These are phyloP conservation scores for Diarsia dahlii DNA, from an alignment of 2,888 invertebrate genomes.

Conservation along the genomic window DNA sequence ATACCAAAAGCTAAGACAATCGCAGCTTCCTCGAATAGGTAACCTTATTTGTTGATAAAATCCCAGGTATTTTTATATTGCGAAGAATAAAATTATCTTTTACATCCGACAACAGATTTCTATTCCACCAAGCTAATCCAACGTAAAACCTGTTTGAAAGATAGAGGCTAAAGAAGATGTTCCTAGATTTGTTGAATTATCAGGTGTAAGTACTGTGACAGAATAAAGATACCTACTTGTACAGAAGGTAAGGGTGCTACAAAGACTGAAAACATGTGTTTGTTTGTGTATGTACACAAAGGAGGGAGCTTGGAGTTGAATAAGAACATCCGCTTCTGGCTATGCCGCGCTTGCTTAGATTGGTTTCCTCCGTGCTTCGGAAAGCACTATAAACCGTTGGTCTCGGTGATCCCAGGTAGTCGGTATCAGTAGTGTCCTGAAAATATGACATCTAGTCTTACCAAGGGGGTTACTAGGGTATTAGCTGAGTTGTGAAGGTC, in stretches of 20 bases:
- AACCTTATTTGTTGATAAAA: conserved; percentile 17
- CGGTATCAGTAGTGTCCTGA: too few relatives aligned
- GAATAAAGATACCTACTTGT: not conserved
- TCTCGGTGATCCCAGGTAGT: too few relatives aligned
- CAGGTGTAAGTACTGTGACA: not conserved
- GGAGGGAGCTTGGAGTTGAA: too few relatives aligned
- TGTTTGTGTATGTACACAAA: too few relatives aligned
- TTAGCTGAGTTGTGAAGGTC: too few relatives aligned
- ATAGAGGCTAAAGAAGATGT: conserved; percentile 18
- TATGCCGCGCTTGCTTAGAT: too few relatives aligned
- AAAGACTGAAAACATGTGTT: not conserved
- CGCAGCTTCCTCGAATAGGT: conserved; percentile 6
- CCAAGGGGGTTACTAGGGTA: too few relatives aligned
- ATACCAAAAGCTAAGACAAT: not conserved
- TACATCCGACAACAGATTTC: conserved; percentile 17
- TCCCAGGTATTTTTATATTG: conserved; percentile 17
- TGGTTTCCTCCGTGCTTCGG: too few relatives aligned
- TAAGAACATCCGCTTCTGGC: too few relatives aligned
- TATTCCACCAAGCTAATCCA: conserved; percentile 13
- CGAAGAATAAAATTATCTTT: conserved; percentile 10
- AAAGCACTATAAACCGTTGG: too few relatives aligned
- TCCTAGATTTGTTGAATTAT: conserved; percentile 30
- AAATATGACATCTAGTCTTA: too few relatives aligned
- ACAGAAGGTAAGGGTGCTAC: not conserved
- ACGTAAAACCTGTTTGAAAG: conserved; percentile 11